A percentile compares a stretch with the other conserved stretches of the same genome.
phyloP scores from a whole-genome alignment of 2,888 invertebrate species.

The Asteroscopus sphinx region DNA sequence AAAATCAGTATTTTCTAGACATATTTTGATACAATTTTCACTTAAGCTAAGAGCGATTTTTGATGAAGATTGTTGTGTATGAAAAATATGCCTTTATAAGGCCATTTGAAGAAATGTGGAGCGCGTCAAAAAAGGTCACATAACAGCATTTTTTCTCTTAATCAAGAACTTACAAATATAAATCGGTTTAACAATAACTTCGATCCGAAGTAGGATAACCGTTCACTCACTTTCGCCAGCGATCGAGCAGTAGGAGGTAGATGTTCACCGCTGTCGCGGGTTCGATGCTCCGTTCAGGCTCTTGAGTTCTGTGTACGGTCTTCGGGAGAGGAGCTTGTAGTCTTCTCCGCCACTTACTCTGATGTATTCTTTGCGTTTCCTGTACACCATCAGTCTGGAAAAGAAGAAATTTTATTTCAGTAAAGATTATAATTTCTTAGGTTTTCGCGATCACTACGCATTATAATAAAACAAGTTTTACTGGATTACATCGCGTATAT shows the following conservation, averaged over 20 bases:
- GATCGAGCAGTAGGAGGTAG: constrained; percentile 49
- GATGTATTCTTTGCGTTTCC: constrained; percentile 75
- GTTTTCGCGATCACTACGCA: too few relatives aligned
- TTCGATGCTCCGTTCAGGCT: constrained; percentile 80
- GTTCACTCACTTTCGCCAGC: constrained; percentile 22
- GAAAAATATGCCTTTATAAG: too few relatives aligned
- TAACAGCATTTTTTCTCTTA: constrained; percentile 9
- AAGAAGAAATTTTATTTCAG: constrained; percentile 2
- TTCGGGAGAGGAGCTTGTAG: constrained; percentile 73
- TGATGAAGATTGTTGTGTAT: too few relatives aligned
- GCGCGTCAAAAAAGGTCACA: not conserved
- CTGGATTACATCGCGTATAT: too few relatives aligned
- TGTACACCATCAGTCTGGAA: constrained; percentile 86
- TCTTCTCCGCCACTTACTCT: constrained; percentile 73
- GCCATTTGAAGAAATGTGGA: not conserved
- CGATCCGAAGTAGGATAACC: constrained; percentile 31
- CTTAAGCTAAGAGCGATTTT: too few relatives aligned
- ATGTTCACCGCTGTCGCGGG: constrained; percentile 74
- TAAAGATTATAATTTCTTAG: too few relatives aligned
- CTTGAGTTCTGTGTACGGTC: constrained; percentile 81
- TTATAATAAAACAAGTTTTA: too few relatives aligned
- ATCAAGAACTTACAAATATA: constrained; percentile 6
- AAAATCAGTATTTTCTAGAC: not conserved
- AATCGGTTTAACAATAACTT: constrained; percentile 14
- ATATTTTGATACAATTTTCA: too few relatives aligned